Evolutionary conservation across 2,113 vertebrate genomes (phyloP).

Genomic region (Uria aalge): DNA sequence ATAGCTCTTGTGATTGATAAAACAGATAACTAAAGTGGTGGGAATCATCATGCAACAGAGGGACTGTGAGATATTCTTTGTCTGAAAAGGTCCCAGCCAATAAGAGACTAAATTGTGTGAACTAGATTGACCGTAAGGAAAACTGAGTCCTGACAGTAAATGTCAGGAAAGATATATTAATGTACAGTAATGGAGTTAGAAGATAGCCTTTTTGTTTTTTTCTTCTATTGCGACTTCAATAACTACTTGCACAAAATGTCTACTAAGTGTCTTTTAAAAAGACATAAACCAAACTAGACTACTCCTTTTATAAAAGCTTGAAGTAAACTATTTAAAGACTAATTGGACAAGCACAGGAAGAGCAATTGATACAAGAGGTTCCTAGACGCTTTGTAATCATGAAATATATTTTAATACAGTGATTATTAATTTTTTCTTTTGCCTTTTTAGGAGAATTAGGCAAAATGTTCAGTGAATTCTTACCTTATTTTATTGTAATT

Average conservation of each 20-base stretch:
- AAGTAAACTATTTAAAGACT: neutral
- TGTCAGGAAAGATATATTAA: slow-evolving; percentile 26
- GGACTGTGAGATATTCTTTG: neutral
- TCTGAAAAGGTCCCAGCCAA: neutral
- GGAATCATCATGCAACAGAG: slow-evolving; percentile 3
- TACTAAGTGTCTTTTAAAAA: slow-evolving; percentile 7
- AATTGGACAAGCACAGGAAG: slow-evolving; percentile 14
- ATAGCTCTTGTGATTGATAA: neutral
- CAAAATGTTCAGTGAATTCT: neutral
- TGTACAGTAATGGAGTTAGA: neutral
- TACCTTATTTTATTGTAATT: neutral
- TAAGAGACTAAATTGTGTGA: slow-evolving; percentile 7
- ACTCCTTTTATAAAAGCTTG: neutral
- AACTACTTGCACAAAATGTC: slow-evolving; percentile 15
- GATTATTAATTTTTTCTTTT: neutral
- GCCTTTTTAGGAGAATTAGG: neutral
- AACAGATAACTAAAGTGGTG: neutral
- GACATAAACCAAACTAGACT: neutral
- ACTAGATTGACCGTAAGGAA: slow-evolving; percentile 18
- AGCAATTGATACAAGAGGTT: neutral
- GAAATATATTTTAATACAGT: neutral
- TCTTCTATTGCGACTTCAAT: neutral
- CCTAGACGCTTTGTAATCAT: neutral
- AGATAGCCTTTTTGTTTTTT: neutral
- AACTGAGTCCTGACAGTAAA: slow-evolving; percentile 54